Evolutionary conservation across 2,797 vertebrate genomes (phyloP).

Genomic region (Falco naumanni): DNA sequence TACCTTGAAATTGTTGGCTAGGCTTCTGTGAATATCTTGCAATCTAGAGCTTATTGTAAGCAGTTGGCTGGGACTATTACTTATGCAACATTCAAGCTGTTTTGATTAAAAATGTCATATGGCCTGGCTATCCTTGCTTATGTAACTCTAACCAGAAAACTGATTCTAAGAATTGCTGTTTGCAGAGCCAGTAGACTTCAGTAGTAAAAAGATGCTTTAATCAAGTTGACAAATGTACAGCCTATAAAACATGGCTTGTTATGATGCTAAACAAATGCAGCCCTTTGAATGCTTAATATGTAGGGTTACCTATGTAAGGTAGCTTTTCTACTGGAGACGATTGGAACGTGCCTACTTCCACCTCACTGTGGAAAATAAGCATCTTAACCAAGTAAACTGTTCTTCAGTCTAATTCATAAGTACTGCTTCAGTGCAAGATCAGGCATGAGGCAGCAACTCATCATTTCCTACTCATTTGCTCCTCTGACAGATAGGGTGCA

Average conservation of each 20-base stretch:
- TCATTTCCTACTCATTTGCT: not conserved
- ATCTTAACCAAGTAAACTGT: not conserved
- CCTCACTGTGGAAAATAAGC: accelerated
- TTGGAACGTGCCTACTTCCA: not conserved
- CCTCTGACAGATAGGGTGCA: not conserved
- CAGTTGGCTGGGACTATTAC: not conserved
- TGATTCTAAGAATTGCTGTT: not conserved
- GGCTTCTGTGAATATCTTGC: not conserved
- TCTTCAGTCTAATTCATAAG: not conserved
- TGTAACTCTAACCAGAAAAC: not conserved
- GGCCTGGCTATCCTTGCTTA: not conserved
- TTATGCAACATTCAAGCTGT: not conserved
- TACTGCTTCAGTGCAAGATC: not conserved
- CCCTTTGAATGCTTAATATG: not conserved
- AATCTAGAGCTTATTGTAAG: not conserved
- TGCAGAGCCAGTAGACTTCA: not conserved
- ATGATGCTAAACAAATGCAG: not conserved
- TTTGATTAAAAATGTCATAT: not conserved
- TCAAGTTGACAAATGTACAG: not conserved
- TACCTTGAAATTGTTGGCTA: not conserved
- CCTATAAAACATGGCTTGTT: not conserved
- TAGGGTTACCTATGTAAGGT: not conserved
- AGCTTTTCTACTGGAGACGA: not conserved
- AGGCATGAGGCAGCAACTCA: not conserved
- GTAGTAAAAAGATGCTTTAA: not conserved